Evolutionary conservation across 2,113 vertebrate genomes (phyloP).

Genomic region (Diphyllodes magnificus): DNA sequence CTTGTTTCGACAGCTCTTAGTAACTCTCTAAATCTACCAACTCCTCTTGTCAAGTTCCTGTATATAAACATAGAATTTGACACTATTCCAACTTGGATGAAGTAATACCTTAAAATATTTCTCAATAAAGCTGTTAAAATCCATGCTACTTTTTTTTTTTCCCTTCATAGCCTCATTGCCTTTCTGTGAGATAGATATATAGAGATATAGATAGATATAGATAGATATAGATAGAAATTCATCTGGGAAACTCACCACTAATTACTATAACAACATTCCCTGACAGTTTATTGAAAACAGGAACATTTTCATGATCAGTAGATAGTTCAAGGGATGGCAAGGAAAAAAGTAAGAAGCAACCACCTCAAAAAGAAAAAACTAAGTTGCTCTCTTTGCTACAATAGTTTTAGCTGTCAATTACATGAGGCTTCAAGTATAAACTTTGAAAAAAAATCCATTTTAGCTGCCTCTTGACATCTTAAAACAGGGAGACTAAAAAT

Average conservation of each 20-base stretch:
- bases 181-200: neutral
- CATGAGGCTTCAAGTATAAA: neutral
- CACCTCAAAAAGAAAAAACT: neutral
- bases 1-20: slow-evolving; percentile 94
- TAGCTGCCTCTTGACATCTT: neutral
- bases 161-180: neutral
- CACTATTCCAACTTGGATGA: slow-evolving; percentile 45
- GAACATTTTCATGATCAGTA: neutral
- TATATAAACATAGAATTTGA: slow-evolving; percentile 63
- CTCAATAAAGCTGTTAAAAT: neutral
- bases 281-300: neutral
- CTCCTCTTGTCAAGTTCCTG: slow-evolving; percentile 94
- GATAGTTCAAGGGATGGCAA: neutral
- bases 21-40: slow-evolving; percentile 94
- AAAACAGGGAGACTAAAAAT: neutral
- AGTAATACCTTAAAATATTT: neutral
- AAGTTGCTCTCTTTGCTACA: neutral
- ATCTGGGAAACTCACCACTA: neutral
- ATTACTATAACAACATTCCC: neutral
- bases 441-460: neutral
- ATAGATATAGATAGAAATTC: neutral
- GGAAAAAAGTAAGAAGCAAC: neutral
- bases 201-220: neutral
- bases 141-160: neutral
- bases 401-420: neutral